Evolutionary conservation across 2,888 invertebrate species (phyloP).

Genomic region (Yponomeuta evonymella): DNA sequence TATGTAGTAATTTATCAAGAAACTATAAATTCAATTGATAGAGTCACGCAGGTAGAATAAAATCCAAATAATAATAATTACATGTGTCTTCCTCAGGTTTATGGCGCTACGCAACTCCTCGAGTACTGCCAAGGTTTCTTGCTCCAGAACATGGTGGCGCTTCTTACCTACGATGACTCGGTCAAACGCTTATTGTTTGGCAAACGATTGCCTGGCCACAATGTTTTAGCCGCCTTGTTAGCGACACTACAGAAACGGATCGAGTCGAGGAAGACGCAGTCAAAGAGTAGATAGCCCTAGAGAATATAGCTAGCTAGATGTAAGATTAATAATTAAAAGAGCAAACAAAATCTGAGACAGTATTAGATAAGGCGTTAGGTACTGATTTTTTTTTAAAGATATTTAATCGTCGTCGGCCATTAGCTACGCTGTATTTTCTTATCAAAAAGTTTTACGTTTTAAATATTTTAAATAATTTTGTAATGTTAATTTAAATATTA

Average conservation of each 20-base stretch:
- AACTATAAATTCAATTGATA: too few species aligned
- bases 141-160: conserved; percentile 95
- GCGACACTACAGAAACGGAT: conserved; percentile 88
- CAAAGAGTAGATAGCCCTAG: conserved; percentile 26
- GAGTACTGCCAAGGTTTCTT: conserved; percentile 94
- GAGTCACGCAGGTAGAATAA: too few species aligned
- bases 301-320: not conserved
- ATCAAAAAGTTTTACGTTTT: too few species aligned
- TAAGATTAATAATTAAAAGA: not conserved
- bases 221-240: conserved; percentile 88
- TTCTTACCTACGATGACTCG: conserved; percentile 92
- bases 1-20: too few species aligned
- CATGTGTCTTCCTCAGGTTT: conserved; percentile 76
- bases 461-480: too few species aligned
- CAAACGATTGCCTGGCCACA: conserved; percentile 92
- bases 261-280: conserved; percentile 77
- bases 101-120: conserved; percentile 88
- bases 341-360: not conserved
- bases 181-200: conserved; percentile 91
- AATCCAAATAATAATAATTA: too few species aligned
- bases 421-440: too few species aligned
- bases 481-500: too few species aligned
- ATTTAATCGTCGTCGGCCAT: too few species aligned
- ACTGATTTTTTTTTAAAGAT: not conserved
- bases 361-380: not conserved